Base-by-base conservation (phyloP, 2,888 invertebrate species). In the Nineta flava region DNA sequence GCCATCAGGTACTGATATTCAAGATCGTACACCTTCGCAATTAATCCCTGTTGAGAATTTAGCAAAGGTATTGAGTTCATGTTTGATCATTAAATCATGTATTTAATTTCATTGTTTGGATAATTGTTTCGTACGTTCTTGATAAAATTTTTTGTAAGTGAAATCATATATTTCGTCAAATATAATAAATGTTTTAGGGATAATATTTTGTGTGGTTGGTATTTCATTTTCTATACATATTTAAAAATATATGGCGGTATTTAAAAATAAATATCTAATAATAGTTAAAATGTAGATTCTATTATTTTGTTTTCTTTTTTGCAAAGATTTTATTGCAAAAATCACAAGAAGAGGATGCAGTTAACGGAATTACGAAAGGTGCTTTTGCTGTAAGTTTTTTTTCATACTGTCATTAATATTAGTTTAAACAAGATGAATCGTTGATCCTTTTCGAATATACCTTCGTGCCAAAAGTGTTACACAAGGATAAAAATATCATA, bases 1-100 rank as follows among this genome's bases (percentile, higher is more conserved):
- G 46, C 75, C 78, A 26, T 81, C 84, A 21, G 79, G 77, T 10
- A 75, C 75, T 15, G 83, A 83, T 60, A 72, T 79, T 48, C 79
- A 75, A 59, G 79, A 79, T 57, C 75, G 73, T 58, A 71, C 72
- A 53, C 72, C 75, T 26, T 72, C 70, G 42, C 79, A 80, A 49
- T 72, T 86, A 62, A 70, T 82, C 55, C 83, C 87, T 12, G 72
- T 86, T 47, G 86, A 86, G 62, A 84, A 81, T 66, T 70, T 87
- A 47, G 77, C 81, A 53, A 84, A 86, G 75, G 83, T 83, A 64
- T 42, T 35, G n/a, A 49, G 10, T 16, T 26, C 7, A 26, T 26
- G 26, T 26, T 26, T 7, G 26, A 19, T 12, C 9, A 3, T 43
- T 43, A 19, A 19, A 19, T 43, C 9, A 17, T 19, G 19, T 21